Evolutionary conservation across 2,888 invertebrate species (phyloP).

Genomic region (Cheilosia soror): DNA sequence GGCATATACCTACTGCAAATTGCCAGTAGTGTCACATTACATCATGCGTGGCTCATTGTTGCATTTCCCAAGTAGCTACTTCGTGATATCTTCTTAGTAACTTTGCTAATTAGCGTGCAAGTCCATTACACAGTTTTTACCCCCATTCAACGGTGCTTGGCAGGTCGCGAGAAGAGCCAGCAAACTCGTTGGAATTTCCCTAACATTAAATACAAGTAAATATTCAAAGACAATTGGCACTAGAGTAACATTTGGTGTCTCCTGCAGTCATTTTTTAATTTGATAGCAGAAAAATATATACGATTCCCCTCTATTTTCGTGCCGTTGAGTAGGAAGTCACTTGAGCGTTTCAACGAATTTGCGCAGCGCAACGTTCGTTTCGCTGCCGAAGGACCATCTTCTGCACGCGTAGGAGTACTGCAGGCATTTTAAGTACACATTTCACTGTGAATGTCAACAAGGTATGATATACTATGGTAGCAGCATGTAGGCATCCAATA

Average conservation of each 20-base stretch:
- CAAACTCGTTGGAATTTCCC: constrained; percentile 46
- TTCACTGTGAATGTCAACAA: constrained; percentile 75
- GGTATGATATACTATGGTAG: constrained; percentile 43
- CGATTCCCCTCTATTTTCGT: constrained; percentile 43
- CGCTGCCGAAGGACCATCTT: constrained; percentile 75
- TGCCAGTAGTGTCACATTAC: constrained; percentile 70
- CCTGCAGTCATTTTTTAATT: constrained; percentile 75
- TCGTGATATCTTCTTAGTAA: constrained; percentile 70
- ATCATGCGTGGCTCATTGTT: constrained; percentile 74
- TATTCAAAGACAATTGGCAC: constrained; percentile 74
- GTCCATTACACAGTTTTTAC: constrained; percentile 75
- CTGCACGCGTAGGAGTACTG: constrained; percentile 75
- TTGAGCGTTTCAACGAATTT: constrained; percentile 73
- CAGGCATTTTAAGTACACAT: constrained; percentile 72
- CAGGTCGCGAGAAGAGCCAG: constrained; percentile 64
- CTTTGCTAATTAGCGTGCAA: constrained; percentile 75
- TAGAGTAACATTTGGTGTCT: constrained; percentile 75
- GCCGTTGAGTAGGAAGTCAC: constrained; percentile 75
- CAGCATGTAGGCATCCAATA: constrained; percentile 51
- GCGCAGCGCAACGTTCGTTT: constrained; percentile 74
- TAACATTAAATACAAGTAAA: constrained; percentile 70
- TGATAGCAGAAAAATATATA: constrained; percentile 57
- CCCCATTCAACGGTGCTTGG: constrained; percentile 61
- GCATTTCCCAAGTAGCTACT: constrained; percentile 71
- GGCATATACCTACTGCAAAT: constrained; percentile 31